Base-by-base conservation (phyloP, 1,140 invertebrate genomes). In the Brachionus angularis region DNA sequence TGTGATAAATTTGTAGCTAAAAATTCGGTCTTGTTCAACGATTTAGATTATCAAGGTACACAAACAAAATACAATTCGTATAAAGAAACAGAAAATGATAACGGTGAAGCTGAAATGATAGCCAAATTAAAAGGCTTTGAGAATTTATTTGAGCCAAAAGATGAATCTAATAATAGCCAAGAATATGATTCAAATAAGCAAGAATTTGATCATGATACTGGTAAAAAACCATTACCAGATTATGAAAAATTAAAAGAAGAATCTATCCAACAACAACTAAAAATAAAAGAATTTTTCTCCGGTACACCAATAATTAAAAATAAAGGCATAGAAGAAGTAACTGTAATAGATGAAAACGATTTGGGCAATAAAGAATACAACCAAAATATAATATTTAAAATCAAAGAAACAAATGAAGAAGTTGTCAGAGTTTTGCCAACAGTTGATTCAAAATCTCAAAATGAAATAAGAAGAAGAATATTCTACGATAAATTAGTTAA, bases 371-470 rank as follows among this genome's bases (percentile, higher is more conserved):
- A 1, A 2, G 62, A 67, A 16, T 46, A 67, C 42, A 49, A 49
- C 18, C 39, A 49, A 47, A 58, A 50, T 70, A 44, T 39, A 42
- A 42, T 58, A 33, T 67, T 69, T 8, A 50, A 50, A 44, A 46
- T 69, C 31, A 53, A 42, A 53, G 64, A 53, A 53, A 42, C 27
- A 33, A 27, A 69, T 21, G 31, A 49, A 29, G 34, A 52, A n/a
- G 52, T 72, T 44, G 67, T 72, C 16, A 33, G 50, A 42, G 29
- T 73, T 23, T 71, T 80, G n/a, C 79, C 79, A n/a, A 73, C 75
- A 14, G 75, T 80, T 5, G 79, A 80, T 67, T 74, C 74, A 23
- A 74, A 77, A 61, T 75, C 78, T 44, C 79, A 80, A 74, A 71
- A 74, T 72, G 53, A 75, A 34, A 78, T 79, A 5, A 72, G 79